Conservation (phyloP, 2,888 invertebrate genomes). For the Spilosoma lubricipeda region DNA sequence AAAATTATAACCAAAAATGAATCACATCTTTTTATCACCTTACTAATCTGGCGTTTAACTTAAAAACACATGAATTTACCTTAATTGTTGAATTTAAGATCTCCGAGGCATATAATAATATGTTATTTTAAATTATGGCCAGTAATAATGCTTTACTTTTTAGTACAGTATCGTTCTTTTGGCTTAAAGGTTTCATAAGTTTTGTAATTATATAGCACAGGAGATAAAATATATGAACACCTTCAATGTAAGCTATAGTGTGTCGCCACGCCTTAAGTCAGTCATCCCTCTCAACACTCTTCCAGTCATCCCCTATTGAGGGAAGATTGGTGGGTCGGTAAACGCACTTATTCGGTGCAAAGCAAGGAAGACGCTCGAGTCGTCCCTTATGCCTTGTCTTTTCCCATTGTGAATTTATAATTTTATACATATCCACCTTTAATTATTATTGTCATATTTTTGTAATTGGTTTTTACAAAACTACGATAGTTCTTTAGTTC, state of each 20-base stretch:
- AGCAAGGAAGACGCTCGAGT: too few relatives aligned
- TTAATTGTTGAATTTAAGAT: slow-evolving; percentile 52
- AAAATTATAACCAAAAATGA: slow-evolving; percentile 8
- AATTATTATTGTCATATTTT: too few relatives aligned
- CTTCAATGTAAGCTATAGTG: neutral
- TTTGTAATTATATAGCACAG: neutral
- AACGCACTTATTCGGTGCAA: too few relatives aligned
- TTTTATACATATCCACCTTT: too few relatives aligned
- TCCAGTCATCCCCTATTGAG: too few relatives aligned
- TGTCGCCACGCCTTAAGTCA: too few relatives aligned
- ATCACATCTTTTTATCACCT: slow-evolving; percentile 37
- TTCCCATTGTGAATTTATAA: too few relatives aligned
- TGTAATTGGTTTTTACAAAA: too few relatives aligned
- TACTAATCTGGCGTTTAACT: slow-evolving; percentile 44
- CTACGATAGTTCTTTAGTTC: too few relatives aligned
- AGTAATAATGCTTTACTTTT: slow-evolving; percentile 21
- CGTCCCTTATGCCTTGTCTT: too few relatives aligned
- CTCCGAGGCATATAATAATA: slow-evolving; percentile 42
- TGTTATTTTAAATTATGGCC: slow-evolving; percentile 43
- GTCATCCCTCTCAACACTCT: too few relatives aligned
- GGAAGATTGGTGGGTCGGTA: too few relatives aligned
- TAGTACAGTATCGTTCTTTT: neutral
- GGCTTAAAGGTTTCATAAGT: neutral
- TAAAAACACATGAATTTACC: slow-evolving; percentile 48
- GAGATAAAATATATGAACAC: neutral